Conservation (phyloP, 1,140 invertebrate species). For the Drosophila lowei region DNA sequence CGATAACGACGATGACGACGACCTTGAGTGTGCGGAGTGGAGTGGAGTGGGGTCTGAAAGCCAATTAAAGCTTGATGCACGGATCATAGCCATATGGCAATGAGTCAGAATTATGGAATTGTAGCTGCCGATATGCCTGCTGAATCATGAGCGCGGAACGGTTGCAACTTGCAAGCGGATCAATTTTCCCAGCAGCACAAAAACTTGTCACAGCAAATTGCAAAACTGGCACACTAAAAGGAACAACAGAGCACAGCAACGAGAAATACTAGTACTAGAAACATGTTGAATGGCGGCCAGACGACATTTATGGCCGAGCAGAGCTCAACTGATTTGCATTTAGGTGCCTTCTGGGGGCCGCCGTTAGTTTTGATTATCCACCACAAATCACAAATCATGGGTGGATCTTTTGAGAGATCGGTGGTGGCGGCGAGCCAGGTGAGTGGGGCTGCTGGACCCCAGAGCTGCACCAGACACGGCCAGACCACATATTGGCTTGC, state of each 20-base stretch:
- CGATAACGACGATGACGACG: conserved; percentile 17
- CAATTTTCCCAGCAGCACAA: conserved; percentile 47
- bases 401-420: conserved; percentile 30
- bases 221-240: conserved; percentile 37
- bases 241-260: conserved; percentile 34
- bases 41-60: conserved; percentile 33
- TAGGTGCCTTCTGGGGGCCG: conserved; percentile 33
- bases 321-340: conserved; percentile 34
- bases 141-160: conserved; percentile 14
- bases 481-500: conserved; percentile 10
- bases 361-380: conserved; percentile 25
- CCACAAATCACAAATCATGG: conserved; percentile 38
- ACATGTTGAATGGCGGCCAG: conserved; percentile 25
- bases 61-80: conserved; percentile 66
- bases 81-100: conserved; percentile 57
- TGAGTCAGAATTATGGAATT: conserved; percentile 58
- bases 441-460: conserved; percentile 16
- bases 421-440: background rate
- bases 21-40: conserved; percentile 45
- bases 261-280: conserved; percentile 14
- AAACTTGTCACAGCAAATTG: conserved; percentile 45
- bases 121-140: conserved; percentile 2
- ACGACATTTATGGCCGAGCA: conserved; percentile 35
- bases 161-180: conserved; percentile 8
- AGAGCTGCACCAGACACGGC: too few relatives aligned